Conservation (phyloP, 2,888 invertebrate genomes). For the Clitarchus hookeri region DNA sequence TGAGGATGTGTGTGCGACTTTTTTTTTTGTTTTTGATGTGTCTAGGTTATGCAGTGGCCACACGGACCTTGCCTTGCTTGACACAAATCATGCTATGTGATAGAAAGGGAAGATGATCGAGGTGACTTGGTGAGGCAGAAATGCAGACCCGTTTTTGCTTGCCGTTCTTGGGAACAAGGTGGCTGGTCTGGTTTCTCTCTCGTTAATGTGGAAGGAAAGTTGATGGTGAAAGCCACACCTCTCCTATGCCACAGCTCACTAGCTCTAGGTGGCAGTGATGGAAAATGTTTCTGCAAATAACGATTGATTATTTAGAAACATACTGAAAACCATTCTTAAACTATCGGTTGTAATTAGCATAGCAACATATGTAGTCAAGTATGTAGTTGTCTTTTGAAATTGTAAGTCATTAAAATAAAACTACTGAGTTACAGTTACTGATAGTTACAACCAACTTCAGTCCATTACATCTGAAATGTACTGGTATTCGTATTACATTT, state of each 20-base stretch:
- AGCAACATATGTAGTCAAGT: not conserved
- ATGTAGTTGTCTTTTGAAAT: not conserved
- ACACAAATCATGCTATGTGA: conserved; percentile 11
- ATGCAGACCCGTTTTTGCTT: conserved; percentile 9
- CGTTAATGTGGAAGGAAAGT: conserved; percentile 1
- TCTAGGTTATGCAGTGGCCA: conserved; percentile 14
- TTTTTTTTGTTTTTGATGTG: not conserved
- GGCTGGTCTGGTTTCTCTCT: conserved; percentile 9
- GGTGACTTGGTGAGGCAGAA: conserved; percentile 2
- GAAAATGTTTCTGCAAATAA: not conserved
- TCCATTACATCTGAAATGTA: not conserved
- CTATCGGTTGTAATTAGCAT: not conserved
- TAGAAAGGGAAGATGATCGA: conserved; percentile 1
- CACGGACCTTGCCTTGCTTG: conserved; percentile 7
- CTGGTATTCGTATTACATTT: not conserved
- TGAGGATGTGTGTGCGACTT: not conserved
- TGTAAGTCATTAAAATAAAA: not conserved
- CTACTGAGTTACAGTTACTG: too few relatives aligned
- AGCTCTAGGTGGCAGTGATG: not conserved
- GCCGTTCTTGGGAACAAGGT: not conserved
- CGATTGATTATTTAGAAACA: not conserved
- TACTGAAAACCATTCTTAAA: not conserved
- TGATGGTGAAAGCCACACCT: conserved; percentile 1
- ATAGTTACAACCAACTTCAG: not conserved
- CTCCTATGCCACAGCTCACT: not conserved